A percentile compares a stretch with the other conserved stretches of the same genome.
phyloP scores from a whole-genome alignment of 2,888 invertebrate genomes.

The Timandra comae region DNA sequence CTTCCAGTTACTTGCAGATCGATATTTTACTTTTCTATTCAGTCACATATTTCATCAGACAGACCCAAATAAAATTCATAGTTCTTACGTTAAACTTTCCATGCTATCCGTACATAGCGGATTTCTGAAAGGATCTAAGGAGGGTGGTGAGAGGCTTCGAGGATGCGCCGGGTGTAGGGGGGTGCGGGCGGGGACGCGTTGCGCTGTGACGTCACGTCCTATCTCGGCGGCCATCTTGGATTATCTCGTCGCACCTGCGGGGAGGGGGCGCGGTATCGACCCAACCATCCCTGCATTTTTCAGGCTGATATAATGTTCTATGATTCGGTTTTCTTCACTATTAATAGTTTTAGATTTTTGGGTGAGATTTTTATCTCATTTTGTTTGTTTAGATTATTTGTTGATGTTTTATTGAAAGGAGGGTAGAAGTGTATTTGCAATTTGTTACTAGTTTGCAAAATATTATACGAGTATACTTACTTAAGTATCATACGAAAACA shows the following conservation, averaged over 20 bases:
- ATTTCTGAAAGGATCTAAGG: constrained; percentile 75
- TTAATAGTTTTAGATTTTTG: constrained; percentile 7
- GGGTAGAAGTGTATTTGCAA: no score
- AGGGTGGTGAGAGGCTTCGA: constrained; percentile 73
- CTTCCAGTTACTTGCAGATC: no score
- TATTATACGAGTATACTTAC: no score
- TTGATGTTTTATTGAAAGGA: no score
- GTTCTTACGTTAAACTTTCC: no score
- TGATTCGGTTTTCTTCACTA: constrained; percentile 15
- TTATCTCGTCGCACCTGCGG: constrained; percentile 77
- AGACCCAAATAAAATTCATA: no score
- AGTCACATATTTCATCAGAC: no score
- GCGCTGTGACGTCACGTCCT: constrained; percentile 76
- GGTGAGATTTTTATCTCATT: constrained; percentile 1
- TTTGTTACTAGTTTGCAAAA: no score
- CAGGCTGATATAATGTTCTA: constrained; percentile 48
- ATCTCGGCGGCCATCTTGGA: constrained; percentile 78
- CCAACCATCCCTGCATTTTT: constrained; percentile 66
- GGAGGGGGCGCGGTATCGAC: constrained; percentile 67
- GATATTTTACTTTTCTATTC: no score
- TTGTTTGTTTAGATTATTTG: no score
- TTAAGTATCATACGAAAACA: no score
- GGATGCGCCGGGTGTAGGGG: constrained; percentile 53
- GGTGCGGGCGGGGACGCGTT: constrained; percentile 42
- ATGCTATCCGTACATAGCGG: constrained; percentile 48